Evolutionary conservation across 2,888 invertebrate genomes (phyloP).

Genomic region (Epistrophe eligans): DNA sequence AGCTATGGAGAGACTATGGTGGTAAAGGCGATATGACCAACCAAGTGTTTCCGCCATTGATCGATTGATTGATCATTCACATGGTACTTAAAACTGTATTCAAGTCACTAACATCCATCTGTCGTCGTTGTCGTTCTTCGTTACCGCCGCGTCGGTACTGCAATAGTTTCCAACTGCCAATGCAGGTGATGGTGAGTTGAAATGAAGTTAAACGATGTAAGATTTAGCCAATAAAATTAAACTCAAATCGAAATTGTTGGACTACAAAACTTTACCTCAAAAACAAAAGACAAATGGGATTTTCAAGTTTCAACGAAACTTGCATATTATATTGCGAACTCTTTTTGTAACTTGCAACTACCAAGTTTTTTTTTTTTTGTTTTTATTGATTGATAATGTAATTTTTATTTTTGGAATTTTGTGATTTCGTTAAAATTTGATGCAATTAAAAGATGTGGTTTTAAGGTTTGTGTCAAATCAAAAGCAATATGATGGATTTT

Average conservation of each 20-base stretch:
- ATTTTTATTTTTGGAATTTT: not conserved
- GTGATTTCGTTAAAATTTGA: not conserved
- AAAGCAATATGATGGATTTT: too few species aligned
- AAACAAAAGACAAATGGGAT: not conserved
- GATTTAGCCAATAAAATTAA: constrained; percentile 30
- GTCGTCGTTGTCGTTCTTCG: not conserved
- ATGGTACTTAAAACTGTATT: constrained; percentile 12
- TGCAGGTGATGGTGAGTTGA: not conserved
- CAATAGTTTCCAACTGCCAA: not conserved
- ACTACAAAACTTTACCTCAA: not conserved
- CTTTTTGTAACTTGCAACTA: not conserved
- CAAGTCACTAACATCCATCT: constrained; percentile 3
- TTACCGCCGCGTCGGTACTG: not conserved
- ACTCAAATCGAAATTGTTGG: not conserved
- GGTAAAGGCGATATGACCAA: not conserved
- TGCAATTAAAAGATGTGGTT: too few species aligned
- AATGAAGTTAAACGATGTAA: constrained; percentile 42
- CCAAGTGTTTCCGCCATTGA: constrained; percentile 18
- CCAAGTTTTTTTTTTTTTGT: not conserved
- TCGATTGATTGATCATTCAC: constrained; percentile 63
- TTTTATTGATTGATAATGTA: not conserved
- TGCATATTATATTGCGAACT: not conserved
- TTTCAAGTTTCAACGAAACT: not conserved
- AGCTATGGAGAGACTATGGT: constrained; percentile 6
- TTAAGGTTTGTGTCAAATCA: too few species aligned